Evolutionary conservation across 2,888 invertebrate genomes (phyloP), one percentile per base, ranked within the genome.

Genomic region (Euplexia lucipara): DNA sequence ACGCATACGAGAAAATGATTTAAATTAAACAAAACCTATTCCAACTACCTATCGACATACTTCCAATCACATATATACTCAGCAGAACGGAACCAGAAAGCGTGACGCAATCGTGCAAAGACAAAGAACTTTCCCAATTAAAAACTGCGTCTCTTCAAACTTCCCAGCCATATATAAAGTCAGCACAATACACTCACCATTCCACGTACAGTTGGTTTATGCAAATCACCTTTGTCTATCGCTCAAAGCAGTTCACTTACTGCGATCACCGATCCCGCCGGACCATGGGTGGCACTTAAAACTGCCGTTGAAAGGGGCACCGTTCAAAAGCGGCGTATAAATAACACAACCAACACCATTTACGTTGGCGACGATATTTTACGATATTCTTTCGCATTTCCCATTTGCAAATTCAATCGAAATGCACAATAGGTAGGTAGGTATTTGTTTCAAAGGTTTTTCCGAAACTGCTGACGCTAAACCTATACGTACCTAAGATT

Each of bases 241-340:
- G 78, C 70, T 73, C 62, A 65, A 60, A 72, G 69, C 53, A 67
- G 77, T 45, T 66, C 66, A 66, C 57, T 72, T 76, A 63, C 62
- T 60, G 62, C 64, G 53, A 66, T 59, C 63, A 57, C 54, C 63
- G 70, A 64, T 64, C 54, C 66, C 45, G 56, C 37, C 52, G 61
- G 74, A 78, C 78, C 70, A 88, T 86, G 88, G 87, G 84, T 86
- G 90, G 92, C 93, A 93, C 91, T 93, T 94, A 93, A 92, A 94
- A 92, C 86, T 91, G 90, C 91, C 91, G 91, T 92, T 93, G 92
- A 93, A 93, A 91, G 91, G 90, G 90, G 87, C 86, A 87, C 56
- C 89, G 86, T 90, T 92, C 90, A 92, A 93, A 93, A 91, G 92
- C 91, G 83, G 82, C 90, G 88, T 91, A 93, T 93, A 94, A 93